A percentile compares a stretch with the other conserved stretches of the same genome.
These are phyloP conservation scores for Formica selysi DNA, from an alignment of 1,140 invertebrate genomes.

Conservation along the genomic window DNA sequence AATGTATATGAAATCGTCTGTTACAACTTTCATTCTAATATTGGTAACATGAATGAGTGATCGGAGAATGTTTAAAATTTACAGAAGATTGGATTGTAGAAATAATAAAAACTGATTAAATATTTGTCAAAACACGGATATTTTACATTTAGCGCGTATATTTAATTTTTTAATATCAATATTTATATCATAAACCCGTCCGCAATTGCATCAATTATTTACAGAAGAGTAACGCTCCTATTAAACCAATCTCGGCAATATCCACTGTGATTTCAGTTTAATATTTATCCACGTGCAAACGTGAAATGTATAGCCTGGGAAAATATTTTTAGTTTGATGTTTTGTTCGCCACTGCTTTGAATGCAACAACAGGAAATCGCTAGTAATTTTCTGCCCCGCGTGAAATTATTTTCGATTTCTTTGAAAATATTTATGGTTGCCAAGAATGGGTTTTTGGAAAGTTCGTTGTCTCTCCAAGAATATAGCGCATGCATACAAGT, in stretches of 20 bases:
- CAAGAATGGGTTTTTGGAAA: not conserved
- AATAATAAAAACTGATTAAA: constrained; percentile 35
- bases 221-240: not conserved
- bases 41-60: not conserved
- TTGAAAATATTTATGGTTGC: constrained; percentile 37
- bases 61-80: not conserved
- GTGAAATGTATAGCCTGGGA: not conserved
- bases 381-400: not conserved
- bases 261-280: constrained; percentile 22
- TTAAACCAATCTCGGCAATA: constrained; percentile 33
- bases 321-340: constrained; percentile 36
- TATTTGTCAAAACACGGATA: constrained; percentile 6
- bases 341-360: constrained; percentile 10
- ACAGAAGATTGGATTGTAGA: constrained; percentile 7
- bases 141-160: constrained; percentile 25
- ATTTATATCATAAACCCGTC: constrained; percentile 26
- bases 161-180: constrained; percentile 20
- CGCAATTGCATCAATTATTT: constrained; percentile 42
- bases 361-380: constrained; percentile 14
- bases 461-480: constrained; percentile 4
- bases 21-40: not conserved
- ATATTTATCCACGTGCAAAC: constrained; percentile 48
- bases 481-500: not conserved
- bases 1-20: not conserved
- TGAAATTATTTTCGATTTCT: constrained; percentile 20